These are phyloP conservation scores for Morpho achilles DNA, from an alignment of 2,888 invertebrate genomes.

Conservation along the genomic window DNA sequence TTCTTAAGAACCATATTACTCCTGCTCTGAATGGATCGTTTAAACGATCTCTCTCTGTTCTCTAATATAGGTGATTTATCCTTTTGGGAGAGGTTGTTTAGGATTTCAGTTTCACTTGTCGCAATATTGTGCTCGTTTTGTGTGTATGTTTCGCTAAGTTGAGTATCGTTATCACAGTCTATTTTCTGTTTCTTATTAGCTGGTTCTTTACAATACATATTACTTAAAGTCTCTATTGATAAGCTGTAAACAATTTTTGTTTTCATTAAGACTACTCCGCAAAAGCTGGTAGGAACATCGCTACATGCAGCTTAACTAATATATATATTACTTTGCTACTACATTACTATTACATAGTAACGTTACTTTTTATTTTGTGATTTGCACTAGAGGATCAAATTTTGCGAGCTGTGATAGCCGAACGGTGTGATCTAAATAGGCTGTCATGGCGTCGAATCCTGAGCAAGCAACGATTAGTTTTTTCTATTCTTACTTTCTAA, in stretches of 20 bases:
- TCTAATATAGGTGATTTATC: conserved; percentile 66
- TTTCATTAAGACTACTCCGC: too few species aligned
- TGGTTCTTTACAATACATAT: conserved; percentile 65
- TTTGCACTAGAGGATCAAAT: too few species aligned
- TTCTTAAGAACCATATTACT: conserved; percentile 58
- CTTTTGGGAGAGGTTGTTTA: conserved; percentile 34
- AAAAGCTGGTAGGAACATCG: too few species aligned
- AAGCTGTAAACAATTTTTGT: conserved; percentile 48
- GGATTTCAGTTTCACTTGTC: conserved; percentile 34
- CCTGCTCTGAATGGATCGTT: conserved; percentile 47
- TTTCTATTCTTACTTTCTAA: too few species aligned
- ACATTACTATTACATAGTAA: too few species aligned
- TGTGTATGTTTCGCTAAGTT: conserved; percentile 29
- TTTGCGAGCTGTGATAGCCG: too few species aligned
- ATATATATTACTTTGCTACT: too few species aligned
- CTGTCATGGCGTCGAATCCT: too few species aligned
- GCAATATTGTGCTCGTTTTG: conserved; percentile 38
- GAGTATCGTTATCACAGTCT: conserved; percentile 31
- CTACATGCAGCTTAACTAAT: too few species aligned
- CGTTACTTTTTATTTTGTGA: too few species aligned
- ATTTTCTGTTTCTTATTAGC: conserved; percentile 50
- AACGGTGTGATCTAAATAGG: too few species aligned
- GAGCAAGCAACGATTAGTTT: too few species aligned
- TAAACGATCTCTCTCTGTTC: conserved; percentile 61
- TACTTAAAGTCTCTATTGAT: conserved; percentile 63